Conservation (phyloP, 2,888 invertebrate species). For the Sarcophaga subvicina region DNA sequence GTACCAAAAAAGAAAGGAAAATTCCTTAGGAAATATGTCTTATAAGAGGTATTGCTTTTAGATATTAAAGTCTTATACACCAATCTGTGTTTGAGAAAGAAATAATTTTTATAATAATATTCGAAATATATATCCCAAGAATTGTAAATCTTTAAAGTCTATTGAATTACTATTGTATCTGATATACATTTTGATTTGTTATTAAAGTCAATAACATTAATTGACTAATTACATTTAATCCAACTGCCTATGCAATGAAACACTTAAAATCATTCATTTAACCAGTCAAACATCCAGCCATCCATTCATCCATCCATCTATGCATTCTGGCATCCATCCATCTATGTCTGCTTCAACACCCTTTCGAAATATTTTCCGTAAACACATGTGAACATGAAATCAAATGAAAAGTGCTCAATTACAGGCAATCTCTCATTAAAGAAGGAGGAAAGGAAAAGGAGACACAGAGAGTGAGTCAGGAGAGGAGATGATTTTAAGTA, state of each 20-base stretch:
- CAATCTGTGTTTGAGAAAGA: not conserved
- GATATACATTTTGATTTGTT: slow-evolving; percentile 37
- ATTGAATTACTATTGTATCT: not conserved
- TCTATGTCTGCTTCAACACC: slow-evolving; percentile 75
- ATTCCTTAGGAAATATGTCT: not conserved
- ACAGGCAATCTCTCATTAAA: not conserved
- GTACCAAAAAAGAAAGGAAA: not conserved
- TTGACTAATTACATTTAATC: slow-evolving; percentile 67
- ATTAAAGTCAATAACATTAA: slow-evolving; percentile 68
- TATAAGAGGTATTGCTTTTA: not conserved
- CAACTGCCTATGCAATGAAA: slow-evolving; percentile 37
- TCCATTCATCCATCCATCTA: slow-evolving; percentile 35
- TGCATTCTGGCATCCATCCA: slow-evolving; percentile 42
- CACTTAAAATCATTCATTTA: slow-evolving; percentile 59
- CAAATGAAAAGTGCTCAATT: slow-evolving; percentile 12
- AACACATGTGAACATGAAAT: slow-evolving; percentile 33
- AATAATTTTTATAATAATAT: too few relatives aligned
- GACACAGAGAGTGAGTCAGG: not conserved
- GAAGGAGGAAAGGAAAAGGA: not conserved
- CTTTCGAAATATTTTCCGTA: slow-evolving; percentile 74
- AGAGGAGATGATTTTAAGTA: slow-evolving; percentile 47
- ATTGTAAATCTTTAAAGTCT: not conserved
- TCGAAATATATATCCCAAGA: too few relatives aligned
- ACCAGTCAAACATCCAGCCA: slow-evolving; percentile 32
- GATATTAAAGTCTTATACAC: too few relatives aligned